Base-by-base conservation (phyloP, 92 coral and sea anemone species). In the Actinernus sp. region DNA sequence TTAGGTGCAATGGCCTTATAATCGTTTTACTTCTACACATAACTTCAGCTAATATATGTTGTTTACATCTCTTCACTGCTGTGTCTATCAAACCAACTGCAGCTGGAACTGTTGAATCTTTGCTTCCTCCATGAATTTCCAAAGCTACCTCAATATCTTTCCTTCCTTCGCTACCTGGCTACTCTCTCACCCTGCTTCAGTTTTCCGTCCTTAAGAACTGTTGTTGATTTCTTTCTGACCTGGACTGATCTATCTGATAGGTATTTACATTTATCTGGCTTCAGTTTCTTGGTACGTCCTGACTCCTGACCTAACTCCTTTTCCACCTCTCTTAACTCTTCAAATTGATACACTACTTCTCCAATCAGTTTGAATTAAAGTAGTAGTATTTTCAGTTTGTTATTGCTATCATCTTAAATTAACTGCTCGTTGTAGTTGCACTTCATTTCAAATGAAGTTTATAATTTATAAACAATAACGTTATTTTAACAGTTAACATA, bases 141-240 rank as follows among this genome's bases (percentile, higher is more conserved):
- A 62, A 52, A 10, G 65, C 76, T 14, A 61, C 54, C 40, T 68
- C 64, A 54, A 68, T 49, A 33, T 50, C 20, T 30, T 68, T 63
- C 4, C 49, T 13, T 30, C 49, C 25, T 25, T 53, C 53, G 27
- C 28, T 68, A 33, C 48, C 30, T 69, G 57, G 32, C 83, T 58
- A 22, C 51, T 36, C 64, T 68, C 23, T 0, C 44, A 43, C 8
- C n/a, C 58, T 16, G 71, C 24, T 62, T 14, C 14, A 34, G 41
- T 14, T 34, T 34, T 34, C 41, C 41, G 41, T 14, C 41, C 14
- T 6, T 14, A 6, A 34, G 14, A 6, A 6, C 14, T 6, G 41
- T 34, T 34, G 41, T 6, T 6, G 6, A 6, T 34, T 14, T 34
- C 14, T 34, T 34, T 34, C 41, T 34, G 8, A 6, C 14, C 41